A percentile compares a stretch with the other conserved stretches of the same genome.
Conservation (phyloP, 2,888 invertebrate species). For the Megalurothrips usitatus region DNA sequence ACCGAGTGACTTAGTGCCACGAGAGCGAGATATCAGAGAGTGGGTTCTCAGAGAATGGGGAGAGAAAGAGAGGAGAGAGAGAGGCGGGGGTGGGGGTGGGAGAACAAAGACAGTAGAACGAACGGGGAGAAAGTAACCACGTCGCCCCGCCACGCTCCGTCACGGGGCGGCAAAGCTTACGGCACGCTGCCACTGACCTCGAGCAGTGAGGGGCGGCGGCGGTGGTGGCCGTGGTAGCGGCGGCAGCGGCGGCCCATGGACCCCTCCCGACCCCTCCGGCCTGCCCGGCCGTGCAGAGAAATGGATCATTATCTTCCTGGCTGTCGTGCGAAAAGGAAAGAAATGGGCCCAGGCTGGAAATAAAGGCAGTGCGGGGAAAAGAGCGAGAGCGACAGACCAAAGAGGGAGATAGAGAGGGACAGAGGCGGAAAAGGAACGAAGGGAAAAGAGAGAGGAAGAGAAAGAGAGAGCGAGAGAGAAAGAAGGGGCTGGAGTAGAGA, state of each 20-base stretch:
- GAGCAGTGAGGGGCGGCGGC: not conserved
- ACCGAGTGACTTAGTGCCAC: no score
- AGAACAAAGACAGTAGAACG: no score
- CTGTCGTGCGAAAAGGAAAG: not conserved
- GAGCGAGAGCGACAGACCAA: no score
- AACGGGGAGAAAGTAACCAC: no score
- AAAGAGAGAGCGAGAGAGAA: not conserved
- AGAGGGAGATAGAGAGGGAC: not conserved
- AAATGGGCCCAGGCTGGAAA: no score
- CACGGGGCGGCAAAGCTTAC: not conserved
- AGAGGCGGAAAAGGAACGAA: not conserved
- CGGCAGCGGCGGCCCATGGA: no score
- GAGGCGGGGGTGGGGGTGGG: no score
- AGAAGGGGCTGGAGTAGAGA: not conserved
- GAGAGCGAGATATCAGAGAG: no score
- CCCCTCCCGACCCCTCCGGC: no score
- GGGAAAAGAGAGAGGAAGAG: not conserved
- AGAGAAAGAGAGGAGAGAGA: no score
- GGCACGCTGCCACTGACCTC: not conserved
- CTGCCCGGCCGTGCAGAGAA: not conserved
- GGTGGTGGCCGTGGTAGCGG: no score
- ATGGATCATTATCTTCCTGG: conserved; percentile 1
- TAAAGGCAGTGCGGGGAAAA: not conserved
- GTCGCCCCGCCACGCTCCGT: not conserved
- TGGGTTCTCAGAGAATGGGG: no score